phyloP scores from a whole-genome alignment of 1,140 invertebrate genomes.

The Thaumatotibia leucotreta region DNA sequence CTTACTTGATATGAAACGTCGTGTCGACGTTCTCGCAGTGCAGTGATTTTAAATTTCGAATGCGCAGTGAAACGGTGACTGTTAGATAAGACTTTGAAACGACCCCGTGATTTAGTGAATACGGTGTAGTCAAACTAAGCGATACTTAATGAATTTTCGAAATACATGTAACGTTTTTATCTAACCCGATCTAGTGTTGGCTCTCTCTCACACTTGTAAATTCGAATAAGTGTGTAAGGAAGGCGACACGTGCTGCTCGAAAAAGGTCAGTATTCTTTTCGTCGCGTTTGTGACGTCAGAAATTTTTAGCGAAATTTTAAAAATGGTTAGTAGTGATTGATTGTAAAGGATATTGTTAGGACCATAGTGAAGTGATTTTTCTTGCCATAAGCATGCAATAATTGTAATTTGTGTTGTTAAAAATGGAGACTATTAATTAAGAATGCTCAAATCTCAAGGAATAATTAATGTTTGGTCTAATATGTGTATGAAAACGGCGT shows the following conservation, averaged over 20 bases:
- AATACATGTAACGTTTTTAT: conserved; percentile 3
- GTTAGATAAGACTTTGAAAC: not conserved
- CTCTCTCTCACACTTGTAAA: too few species aligned
- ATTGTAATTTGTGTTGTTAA: conserved; percentile 3
- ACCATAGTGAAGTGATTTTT: conserved; percentile 1
- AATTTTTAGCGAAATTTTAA: conserved; percentile 5
- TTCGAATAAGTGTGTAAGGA: too few species aligned
- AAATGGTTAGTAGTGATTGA: not conserved
- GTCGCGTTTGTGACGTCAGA: not conserved
- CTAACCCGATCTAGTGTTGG: too few species aligned
- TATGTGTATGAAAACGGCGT: conserved; percentile 18
- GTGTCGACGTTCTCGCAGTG: not conserved
- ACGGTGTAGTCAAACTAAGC: not conserved
- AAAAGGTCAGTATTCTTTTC: not conserved
- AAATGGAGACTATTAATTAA: not conserved
- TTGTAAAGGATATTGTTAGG: not conserved
- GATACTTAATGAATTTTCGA: not conserved
- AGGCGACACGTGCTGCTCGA: too few species aligned
- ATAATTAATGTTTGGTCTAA: conserved; percentile 30
- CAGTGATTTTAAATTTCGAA: not conserved
- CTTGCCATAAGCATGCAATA: conserved; percentile 9
- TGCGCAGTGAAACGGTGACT: too few species aligned
- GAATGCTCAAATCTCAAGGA: conserved; percentile 35
- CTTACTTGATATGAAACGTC: too few species aligned
- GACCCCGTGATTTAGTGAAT: not conserved